Conservation (phyloP, 2,113 vertebrate genomes). For the Todiramphus chloris region DNA sequence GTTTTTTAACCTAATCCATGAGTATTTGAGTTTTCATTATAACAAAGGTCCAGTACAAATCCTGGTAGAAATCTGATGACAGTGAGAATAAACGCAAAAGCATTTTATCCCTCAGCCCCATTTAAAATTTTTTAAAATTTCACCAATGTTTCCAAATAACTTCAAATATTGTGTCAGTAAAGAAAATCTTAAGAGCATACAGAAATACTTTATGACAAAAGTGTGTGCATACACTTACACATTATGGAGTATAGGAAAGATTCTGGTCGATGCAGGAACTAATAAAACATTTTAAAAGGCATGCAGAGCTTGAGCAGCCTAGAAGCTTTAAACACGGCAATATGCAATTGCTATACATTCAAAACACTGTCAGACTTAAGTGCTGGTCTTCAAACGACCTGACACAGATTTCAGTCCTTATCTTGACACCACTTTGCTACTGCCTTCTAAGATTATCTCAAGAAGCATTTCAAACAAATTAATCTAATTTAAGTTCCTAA, state of each 20-base stretch:
- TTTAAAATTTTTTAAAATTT: neutral
- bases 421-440: neutral
- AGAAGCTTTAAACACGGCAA: neutral
- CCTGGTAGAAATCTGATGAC: neutral
- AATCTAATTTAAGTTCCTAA: slow-evolving; percentile 10
- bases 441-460: neutral
- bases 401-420: neutral
- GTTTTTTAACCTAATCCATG: neutral
- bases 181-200: neutral
- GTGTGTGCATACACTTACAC: neutral
- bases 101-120: neutral
- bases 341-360: neutral
- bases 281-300: neutral
- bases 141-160: neutral
- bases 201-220: neutral
- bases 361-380: neutral
- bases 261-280: neutral
- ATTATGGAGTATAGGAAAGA: neutral
- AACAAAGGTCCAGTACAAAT: neutral
- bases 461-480: neutral
- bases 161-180: neutral
- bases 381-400: neutral
- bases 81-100: neutral
- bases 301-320: neutral
- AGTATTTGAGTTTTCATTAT: neutral